Evolutionary conservation across 2,113 vertebrate genomes (phyloP).

Genomic region (Pontoporia blainvillei): DNA sequence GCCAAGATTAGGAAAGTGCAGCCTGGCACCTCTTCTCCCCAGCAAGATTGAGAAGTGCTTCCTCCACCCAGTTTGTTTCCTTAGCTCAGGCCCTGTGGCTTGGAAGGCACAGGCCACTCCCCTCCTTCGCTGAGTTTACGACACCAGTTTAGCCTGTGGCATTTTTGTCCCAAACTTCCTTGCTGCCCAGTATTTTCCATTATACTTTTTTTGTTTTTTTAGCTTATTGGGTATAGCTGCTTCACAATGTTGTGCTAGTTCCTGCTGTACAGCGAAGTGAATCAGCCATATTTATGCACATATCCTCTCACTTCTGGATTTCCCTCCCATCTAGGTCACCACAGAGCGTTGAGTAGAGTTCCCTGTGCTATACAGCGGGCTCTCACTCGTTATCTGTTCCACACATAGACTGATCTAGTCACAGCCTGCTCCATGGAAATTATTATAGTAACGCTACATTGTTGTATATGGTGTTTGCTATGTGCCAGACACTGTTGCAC

Average conservation of each 20-base stretch:
- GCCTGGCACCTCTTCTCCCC: background rate
- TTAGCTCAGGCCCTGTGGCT: background rate
- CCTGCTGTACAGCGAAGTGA: too few relatives aligned
- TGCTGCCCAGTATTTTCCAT: background rate
- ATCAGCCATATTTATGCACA: too few relatives aligned
- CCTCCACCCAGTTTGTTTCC: background rate
- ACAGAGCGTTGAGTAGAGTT: too few relatives aligned
- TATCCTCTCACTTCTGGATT: too few relatives aligned
- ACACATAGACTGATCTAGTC: background rate
- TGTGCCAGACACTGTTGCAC: background rate
- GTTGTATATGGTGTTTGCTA: background rate
- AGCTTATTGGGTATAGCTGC: too few relatives aligned
- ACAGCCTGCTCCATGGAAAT: background rate
- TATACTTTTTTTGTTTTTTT: background rate
- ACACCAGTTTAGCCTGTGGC: background rate
- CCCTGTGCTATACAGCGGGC: too few relatives aligned
- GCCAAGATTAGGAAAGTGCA: background rate
- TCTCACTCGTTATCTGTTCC: too few relatives aligned
- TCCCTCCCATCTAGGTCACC: too few relatives aligned
- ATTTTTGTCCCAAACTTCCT: background rate
- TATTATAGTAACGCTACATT: background rate
- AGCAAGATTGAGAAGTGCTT: background rate
- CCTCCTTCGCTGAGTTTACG: background rate
- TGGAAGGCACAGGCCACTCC: background rate
- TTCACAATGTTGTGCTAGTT: too few relatives aligned